phyloP scores from a whole-genome alignment of 35 echinoderm and acorn worm species.

The Ptychodera flava region DNA sequence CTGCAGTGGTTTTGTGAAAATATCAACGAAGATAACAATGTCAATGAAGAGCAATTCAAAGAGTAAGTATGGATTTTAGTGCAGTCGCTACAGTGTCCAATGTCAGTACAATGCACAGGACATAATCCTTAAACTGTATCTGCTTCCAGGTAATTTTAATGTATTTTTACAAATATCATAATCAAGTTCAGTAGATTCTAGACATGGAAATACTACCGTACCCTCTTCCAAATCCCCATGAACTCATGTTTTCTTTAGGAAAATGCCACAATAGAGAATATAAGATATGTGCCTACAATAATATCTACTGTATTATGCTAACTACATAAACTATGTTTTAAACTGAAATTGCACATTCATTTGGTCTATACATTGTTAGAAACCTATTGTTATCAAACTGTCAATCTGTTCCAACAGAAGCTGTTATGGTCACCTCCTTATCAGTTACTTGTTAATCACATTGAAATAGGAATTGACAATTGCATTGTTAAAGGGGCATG shows the following conservation, averaged over 20 bases:
- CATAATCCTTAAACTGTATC: not conserved
- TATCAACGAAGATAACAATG: conserved; percentile 53
- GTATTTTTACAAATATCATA: not conserved
- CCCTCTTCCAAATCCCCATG: not conserved
- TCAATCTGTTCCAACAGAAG: no score
- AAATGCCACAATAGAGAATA: no score
- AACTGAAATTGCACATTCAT: no score
- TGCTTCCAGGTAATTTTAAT: not conserved
- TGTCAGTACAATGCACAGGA: not conserved
- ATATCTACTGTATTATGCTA: no score
- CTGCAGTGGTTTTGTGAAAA: conserved; percentile 92
- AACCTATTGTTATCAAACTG: no score
- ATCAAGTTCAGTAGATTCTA: not conserved
- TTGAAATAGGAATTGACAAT: no score
- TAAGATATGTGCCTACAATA: no score
- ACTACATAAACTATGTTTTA: no score
- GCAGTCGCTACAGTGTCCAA: not conserved
- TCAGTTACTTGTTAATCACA: no score
- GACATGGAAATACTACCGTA: not conserved
- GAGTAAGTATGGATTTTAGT: conserved; percentile 46
- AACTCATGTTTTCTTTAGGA: not conserved
- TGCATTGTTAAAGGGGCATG: no score
- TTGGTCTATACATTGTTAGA: no score
- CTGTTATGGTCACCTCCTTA: no score
- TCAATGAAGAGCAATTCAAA: conserved; percentile 53